Evolutionary conservation across 2,797 vertebrate species (phyloP), one percentile per base, ranked within the genome.

Genomic region (Eurystomus glaucurus): DNA sequence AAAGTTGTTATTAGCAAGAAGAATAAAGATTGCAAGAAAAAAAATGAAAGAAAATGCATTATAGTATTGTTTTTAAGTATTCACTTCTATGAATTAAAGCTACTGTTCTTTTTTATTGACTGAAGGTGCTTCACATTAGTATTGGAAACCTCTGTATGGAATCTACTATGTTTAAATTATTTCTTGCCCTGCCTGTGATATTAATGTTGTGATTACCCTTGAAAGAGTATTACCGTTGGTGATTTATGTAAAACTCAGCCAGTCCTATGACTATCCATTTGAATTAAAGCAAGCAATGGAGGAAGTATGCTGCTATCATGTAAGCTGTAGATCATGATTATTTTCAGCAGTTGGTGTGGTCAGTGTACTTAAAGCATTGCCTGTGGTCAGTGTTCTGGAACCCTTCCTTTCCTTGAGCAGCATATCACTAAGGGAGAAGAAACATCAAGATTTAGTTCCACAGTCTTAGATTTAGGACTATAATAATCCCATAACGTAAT

Each of bases 121-220:
- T 81, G 84, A 95, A 96, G 92, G 91, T 93, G 7, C 48, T 92
- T 94, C 48, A 5, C 86, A 97, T 97, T 91, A 97, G 93, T 96
- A 95, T 96, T 96, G 69, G 93, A 97, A 97, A 90, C 35, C 26
- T 94, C 58, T 92, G 28, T 79, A 85, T 5, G 31, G 50, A 95
- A 88, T 92, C 78, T 91, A 94, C 90, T 94, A 91, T 29, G 92
- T 97, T 98, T 98, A 97, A 98, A 97, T 98, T 97, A 97, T 97
- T 98, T 96, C 83, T 95, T 97, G 86, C 84, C 91, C 90, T 96
- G 76, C 64, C 83, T 96, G 88, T 69, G 94, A 85, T 98, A 97
- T 97, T 97, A 95, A 97, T 97, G 71, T 92, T 96, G 91, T 78
- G 84, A 96, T 96, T 97, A 95, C 60, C 88, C 88, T 97, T 97